These are phyloP conservation scores for Lobophora halterata DNA, from an alignment of 2,888 invertebrate species.

Conservation along the genomic window DNA sequence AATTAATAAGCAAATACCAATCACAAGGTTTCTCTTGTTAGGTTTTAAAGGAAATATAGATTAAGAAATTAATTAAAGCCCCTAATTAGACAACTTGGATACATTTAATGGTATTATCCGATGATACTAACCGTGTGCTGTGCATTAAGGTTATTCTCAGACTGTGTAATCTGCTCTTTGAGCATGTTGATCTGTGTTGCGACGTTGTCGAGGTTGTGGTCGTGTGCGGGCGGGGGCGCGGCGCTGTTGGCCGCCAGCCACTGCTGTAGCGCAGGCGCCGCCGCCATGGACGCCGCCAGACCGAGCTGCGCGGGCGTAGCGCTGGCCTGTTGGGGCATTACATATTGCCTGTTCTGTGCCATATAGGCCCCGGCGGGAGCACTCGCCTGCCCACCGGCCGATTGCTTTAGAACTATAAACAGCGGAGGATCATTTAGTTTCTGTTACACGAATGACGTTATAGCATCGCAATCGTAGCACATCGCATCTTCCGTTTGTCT, in stretches of 20 bases:
- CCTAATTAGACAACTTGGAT: not conserved
- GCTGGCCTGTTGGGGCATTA: conserved; percentile 79
- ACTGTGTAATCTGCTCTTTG: conserved; percentile 96
- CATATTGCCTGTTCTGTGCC: conserved; percentile 81
- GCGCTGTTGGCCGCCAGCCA: conserved; percentile 70
- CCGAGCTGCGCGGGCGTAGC: conserved; percentile 80
- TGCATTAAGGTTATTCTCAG: conserved; percentile 96
- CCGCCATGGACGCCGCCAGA: conserved; percentile 76
- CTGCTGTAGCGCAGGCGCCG: conserved; percentile 71
- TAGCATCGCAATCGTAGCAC: conserved; percentile 62
- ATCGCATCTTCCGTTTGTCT: conserved; percentile 56
- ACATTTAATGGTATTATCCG: not conserved
- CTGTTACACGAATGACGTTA: conserved; percentile 59
- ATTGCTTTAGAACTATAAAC: conserved; percentile 90
- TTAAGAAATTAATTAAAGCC: too few relatives aligned
- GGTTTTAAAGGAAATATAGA: too few relatives aligned
- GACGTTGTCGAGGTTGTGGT: conserved; percentile 78
- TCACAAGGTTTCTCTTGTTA: too few relatives aligned
- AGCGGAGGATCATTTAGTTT: conserved; percentile 77
- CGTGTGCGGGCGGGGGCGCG: conserved; percentile 45
- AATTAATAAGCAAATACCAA: too few relatives aligned
- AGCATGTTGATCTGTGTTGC: conserved; percentile 90
- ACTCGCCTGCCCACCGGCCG: conserved; percentile 77
- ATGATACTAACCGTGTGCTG: conserved; percentile 90
- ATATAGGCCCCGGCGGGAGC: conserved; percentile 78